phyloP scores from a whole-genome alignment of 2,888 invertebrate species.

The Seladonia tumulorum region DNA sequence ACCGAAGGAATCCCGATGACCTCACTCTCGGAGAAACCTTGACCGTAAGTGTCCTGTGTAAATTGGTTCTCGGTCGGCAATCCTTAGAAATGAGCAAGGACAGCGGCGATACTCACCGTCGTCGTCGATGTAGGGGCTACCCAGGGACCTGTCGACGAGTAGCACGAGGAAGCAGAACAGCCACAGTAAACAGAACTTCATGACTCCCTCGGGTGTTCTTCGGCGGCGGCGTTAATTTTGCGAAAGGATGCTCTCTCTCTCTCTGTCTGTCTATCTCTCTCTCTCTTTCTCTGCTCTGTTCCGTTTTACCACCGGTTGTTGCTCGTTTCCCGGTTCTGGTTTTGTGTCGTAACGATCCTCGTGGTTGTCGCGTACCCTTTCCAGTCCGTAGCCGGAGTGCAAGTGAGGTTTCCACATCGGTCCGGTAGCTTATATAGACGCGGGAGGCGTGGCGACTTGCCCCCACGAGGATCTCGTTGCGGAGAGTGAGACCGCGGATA shows the following conservation, averaged over 20 bases:
- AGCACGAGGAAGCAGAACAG: constrained; percentile 74
- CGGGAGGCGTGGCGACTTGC: constrained; percentile 79
- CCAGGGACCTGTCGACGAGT: constrained; percentile 72
- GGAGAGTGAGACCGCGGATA: constrained; percentile 62
- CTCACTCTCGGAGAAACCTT: not conserved
- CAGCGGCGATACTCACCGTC: constrained; percentile 76
- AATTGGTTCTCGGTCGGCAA: not conserved
- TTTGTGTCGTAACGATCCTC: not conserved
- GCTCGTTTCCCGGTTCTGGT: not conserved
- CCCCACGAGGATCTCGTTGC: constrained; percentile 66
- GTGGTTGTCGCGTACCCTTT: constrained; percentile 40
- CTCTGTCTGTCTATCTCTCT: too few relatives aligned
- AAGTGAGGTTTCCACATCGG: constrained; percentile 77
- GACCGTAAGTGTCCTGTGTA: not conserved
- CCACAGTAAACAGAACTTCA: constrained; percentile 78
- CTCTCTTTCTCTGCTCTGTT: not conserved
- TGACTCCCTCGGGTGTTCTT: constrained; percentile 32
- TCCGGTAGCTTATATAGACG: constrained; percentile 81
- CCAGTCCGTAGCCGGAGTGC: constrained; percentile 72
- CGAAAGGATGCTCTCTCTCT: not conserved
- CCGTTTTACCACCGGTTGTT: not conserved
- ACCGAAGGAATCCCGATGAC: not conserved
- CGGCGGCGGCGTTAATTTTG: not conserved
- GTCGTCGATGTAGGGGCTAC: constrained; percentile 80
- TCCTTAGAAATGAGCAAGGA: not conserved